Base-by-base conservation (phyloP, 2,888 invertebrate genomes). In the Ditula angustiorana region DNA sequence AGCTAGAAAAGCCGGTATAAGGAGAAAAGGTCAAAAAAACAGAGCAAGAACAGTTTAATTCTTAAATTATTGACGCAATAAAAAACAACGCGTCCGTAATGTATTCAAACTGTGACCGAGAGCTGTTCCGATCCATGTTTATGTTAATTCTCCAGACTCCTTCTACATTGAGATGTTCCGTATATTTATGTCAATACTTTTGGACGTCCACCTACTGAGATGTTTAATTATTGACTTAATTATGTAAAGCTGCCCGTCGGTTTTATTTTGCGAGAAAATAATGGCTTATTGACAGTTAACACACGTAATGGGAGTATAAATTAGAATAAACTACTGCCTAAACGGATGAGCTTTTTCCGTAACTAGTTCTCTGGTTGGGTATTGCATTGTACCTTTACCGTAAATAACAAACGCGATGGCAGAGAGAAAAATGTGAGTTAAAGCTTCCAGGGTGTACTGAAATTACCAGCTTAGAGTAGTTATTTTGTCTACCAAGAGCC, bases 61-160 rank as follows among this genome's bases (percentile, higher is more conserved):
- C 84, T 74, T 79, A 86, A 90, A 86, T 87, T 90, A 91, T 88
- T 84, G 84, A 80, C 72, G 77, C 76, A 78, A 87, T 90, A 90
- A 90, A 90, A 89, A 84, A 80, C 80, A 81, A 82, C 82, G 74
- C 73, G 71, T 66, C 76, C 69, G 74, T 88, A 90, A 88, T 89
- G 83, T 90, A 88, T 89, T 88, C 86, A 82, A 85, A 83, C 79
- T 83, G 83, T 78, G 84, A 83, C 80, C 77, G 76, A 74, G 80
- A 82, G 79, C 79, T 84, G 85, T 84, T 81, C 75, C 74, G 76
- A 84, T 72, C 80, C 79, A 84, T 90, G 88, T 90, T 89, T 90
- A 92, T 90, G 92, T 84, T 83, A 92, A 92, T 90, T 77, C 70
- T 71, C 66, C 68, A 71, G 63, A 76, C 75, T 82, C 80, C 80